Evolutionary conservation across 2,888 invertebrate species (phyloP).

Genomic region (Megamerina dolium): DNA sequence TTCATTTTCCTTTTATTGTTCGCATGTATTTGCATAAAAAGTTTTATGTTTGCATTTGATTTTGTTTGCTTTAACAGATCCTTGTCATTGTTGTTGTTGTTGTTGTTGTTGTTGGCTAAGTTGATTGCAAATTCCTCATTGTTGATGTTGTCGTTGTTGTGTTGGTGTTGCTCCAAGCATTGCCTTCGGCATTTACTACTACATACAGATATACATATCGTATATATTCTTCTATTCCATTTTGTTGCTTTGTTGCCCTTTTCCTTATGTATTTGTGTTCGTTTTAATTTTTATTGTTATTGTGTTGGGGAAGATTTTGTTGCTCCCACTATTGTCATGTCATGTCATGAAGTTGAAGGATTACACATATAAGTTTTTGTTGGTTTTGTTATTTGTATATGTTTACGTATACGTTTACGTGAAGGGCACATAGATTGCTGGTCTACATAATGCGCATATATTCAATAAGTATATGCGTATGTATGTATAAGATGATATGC

Average conservation of each 20-base stretch:
- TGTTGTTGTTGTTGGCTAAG: not conserved
- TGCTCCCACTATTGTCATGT: conserved; percentile 7
- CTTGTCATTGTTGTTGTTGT: not conserved
- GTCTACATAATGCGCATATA: too few relatives aligned
- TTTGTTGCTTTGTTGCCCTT: not conserved
- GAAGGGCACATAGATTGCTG: too few relatives aligned
- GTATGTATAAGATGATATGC: too few relatives aligned
- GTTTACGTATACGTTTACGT: too few relatives aligned
- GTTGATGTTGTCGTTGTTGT: not conserved
- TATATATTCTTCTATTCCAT: too few relatives aligned
- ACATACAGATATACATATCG: too few relatives aligned
- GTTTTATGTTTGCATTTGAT: not conserved
- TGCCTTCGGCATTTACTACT: too few relatives aligned
- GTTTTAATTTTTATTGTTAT: not conserved
- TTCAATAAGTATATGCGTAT: too few relatives aligned
- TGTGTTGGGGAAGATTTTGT: too few relatives aligned
- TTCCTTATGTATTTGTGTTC: not conserved
- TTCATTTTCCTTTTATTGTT: conserved; percentile 16
- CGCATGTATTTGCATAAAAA: conserved; percentile 8
- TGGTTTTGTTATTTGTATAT: too few relatives aligned
- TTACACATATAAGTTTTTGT: conserved; percentile 7
- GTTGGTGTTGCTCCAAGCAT: too few relatives aligned
- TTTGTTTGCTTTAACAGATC: not conserved
- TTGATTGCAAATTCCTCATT: not conserved
- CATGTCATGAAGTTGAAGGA: conserved; percentile 8